Base-by-base conservation (phyloP, 2,797 vertebrate species). In the Trichosurus vulpecula region DNA sequence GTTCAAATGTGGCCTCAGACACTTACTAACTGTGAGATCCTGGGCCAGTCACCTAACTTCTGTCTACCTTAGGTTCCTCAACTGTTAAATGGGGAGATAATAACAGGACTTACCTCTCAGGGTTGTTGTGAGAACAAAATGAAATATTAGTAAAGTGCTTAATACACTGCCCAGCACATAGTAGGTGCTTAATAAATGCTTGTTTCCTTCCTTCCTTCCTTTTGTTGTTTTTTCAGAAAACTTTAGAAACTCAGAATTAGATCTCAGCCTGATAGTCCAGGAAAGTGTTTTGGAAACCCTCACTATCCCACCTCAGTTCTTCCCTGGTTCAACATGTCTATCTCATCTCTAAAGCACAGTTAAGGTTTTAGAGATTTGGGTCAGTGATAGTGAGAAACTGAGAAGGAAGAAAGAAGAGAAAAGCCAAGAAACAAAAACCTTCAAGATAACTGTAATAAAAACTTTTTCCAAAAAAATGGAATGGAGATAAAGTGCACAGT, bases 351-450 rank as follows among this genome's bases (percentile, higher is more conserved):
- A 91, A 91, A 94, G 96, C 95, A 96, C 66, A 95, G 96, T 91
- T 97, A 94, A 97, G 90, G 94, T 56, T 81, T 92, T 96, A 51
- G 94, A 98, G 97, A 98, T 98, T 56, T 97, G 96, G 98, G 97
- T 97, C 96, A 81, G 74, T 52, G 98, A 98, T 98, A 97, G 55
- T 51, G 35, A 0, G 97, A 96, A 98, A 98, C 95, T 91, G 97
- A 98, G 97, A 97, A 96, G 95, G 58, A 90, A 52, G 66, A 66
- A 29, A 61, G 57, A 1, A 74, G 16, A 58, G 16, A 52, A 91
- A 87, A 53, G 35, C 61, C 95, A 94, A 0, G 87, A 96, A 97
- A 97, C 93, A 41, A 97, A 52, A 95, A 96, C 93, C 96, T 95
- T 57, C 55, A 90, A 0, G 96, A 96, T 95, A 97, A 95, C 92